Evolutionary conservation across 2,888 invertebrate genomes (phyloP), one percentile per base, ranked within the genome.

Genomic region (Lordiphosa andalusiaca): DNA sequence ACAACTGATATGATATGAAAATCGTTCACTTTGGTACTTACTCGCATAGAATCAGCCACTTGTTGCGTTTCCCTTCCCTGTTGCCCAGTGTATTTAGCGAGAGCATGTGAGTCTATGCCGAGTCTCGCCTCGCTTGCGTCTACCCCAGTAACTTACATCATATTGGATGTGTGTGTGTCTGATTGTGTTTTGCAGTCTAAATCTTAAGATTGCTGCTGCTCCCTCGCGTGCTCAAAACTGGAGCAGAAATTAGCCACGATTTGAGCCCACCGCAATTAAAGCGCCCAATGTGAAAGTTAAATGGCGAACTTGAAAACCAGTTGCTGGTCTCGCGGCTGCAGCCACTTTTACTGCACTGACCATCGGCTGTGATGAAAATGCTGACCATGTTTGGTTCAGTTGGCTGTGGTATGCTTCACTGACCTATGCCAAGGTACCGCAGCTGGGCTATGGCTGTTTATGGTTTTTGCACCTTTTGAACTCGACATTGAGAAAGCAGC

Each of bases 211-310:
- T 21, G 21, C n/a, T n/a, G n/a, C n/a, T n/a, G 36, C 37, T 37
- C 36, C 38, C 16, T 38, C 36, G 30, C 35, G 35, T 13, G 56
- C 76, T 71, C 56, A 67, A 80, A 80, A 84, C 72, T 80, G 67
- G 78, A 80, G 78, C 78, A 80, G 84, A 80, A 80, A 81, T 84
- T 82, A 82, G 67, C 65, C 82, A 68, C 77, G 82, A 74, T 74
- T 10, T 65, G 77, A 74, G 78, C 72, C 67, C 19, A 19, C 19
- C 77, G 81, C 82, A 84, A 80, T 80, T 82, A 84, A 72, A 4
- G 69, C 58, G 75, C 75, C 75, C 83, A 82, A 84, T 84, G 78
- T 80, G 78, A 80, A 80, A 80, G 78, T 80, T 81, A 80, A 80
- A 47, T 35, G 47, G 71, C 62, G 62, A 73, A 70, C 62, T 60